phyloP scores from a whole-genome alignment of 1,140 invertebrate genomes.

The Planococcus citri region DNA sequence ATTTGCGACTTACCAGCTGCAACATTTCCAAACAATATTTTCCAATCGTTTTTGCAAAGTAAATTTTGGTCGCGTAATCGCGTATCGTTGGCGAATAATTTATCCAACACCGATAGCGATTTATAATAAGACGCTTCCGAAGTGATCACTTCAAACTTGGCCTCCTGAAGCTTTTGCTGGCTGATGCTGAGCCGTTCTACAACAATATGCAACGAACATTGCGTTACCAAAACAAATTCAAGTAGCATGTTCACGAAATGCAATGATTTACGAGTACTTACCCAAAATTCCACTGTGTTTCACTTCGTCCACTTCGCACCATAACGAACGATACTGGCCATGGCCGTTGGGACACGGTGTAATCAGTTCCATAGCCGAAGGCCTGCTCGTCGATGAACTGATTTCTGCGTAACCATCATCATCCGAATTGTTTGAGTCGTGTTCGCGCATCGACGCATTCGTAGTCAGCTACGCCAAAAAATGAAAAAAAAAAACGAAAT shows the following conservation, averaged over 20 bases:
- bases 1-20: slow-evolving; percentile 47
- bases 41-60: slow-evolving; percentile 53
- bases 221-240: no score
- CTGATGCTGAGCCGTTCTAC: slow-evolving; percentile 51
- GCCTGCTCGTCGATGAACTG: slow-evolving; percentile 34
- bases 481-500: no score
- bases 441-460: not conserved
- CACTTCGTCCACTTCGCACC: slow-evolving; percentile 90
- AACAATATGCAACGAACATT: no score
- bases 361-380: slow-evolving; percentile 51
- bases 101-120: slow-evolving; percentile 76
- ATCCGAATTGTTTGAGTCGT: slow-evolving; percentile 33
- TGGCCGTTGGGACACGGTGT: slow-evolving; percentile 45
- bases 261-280: slow-evolving; percentile 38
- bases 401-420: slow-evolving; percentile 72
- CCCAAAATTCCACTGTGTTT: slow-evolving; percentile 57
- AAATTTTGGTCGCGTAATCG: slow-evolving; percentile 59
- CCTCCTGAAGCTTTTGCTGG: slow-evolving; percentile 73
- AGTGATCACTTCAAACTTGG: slow-evolving; percentile 89
- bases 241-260: no score
- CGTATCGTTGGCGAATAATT: slow-evolving; percentile 70
- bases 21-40: slow-evolving; percentile 70
- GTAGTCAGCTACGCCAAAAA: not conserved
- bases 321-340: slow-evolving; percentile 58
- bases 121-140: slow-evolving; percentile 94